Base-by-base conservation (phyloP, 2,888 invertebrate species). In the Thereva unica region DNA sequence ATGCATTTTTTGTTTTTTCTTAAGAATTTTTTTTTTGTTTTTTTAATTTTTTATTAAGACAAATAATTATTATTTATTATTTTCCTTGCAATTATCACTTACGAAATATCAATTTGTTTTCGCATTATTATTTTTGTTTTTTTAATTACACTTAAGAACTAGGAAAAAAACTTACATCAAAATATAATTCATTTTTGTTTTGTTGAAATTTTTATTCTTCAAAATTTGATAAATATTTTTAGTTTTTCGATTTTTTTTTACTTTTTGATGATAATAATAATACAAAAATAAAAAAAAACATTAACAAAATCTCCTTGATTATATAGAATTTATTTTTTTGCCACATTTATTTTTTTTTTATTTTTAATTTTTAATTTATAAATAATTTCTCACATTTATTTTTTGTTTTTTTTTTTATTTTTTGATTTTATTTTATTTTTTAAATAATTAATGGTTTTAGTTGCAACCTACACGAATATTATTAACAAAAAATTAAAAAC, bases 41-140 rank as follows among this genome's bases (percentile, higher is more conserved):
- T 23, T 50, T 34, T 34, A 10, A 8, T 41, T 50, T 41, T 61
- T 50, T 50, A 44, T 49, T 50, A 61, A 61, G 41, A 41, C 38
- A 55, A 47, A 59, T 41, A 59, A 59, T 47, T 35, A 38, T 59
- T 10, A 6, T 50, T 47, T 35, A 38, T 59, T 10, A 6, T 50
- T 50, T 61, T 61, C 41, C 41, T 61, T 34, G 34, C n/a, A 40
- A 55, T 45, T 65, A 65, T 65, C 65, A 65, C 65, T 65, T 45
- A 54, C 65, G 65, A 65, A 65, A 55, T 65, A 40, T 65, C 64
- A 64, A 40, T 23, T 23, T 23, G 23, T 35, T 56, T 67, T 64
- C 64, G 61, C 53, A 41, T 65, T 54, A 55, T 64, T 64, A 40
- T 47, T 66, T 59, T 52, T 47, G 10, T 50, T 64, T 23, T 23